Base-by-base conservation (phyloP, 2,113 vertebrate genomes). In the Parotia lawesii region DNA sequence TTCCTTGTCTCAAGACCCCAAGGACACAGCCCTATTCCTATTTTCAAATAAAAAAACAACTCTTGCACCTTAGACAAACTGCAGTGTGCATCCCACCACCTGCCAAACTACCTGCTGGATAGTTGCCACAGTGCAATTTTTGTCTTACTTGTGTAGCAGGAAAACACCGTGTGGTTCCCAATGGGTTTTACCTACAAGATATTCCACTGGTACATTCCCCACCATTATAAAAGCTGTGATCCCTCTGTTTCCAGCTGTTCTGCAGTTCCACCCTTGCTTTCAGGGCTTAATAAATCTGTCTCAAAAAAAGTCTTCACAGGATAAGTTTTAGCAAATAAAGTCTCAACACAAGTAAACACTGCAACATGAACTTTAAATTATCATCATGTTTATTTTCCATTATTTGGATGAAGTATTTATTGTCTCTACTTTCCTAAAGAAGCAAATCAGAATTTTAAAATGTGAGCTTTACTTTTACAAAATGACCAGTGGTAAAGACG, bases 271-370 rank as follows among this genome's bases (percentile, higher is more conserved):
- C 11, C 14, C 31, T 5, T 77, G 12, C 54, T 90, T 90, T 69
- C 37, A 86, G 53, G 44, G 15, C 21, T 90, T 81, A 71, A 56
- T 77, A 85, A 71, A 21, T 65, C 24, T 47, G 17, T 40, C 61
- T 73, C 17, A 65, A 67, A 71, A 75, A 47, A 67, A 33, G 29
- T 24, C 4, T 2, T 53, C 37, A 35, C 33, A 71, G 42, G n/a
- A 40, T 88, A 20, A 60, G 28, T 81, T 90, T 64, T 74, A 85
- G 21, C 72, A 94, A 93, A 85, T 66, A 92, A 72, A 93, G 7
- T 88, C 89, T 81, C 53, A 75, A 57, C 23, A 51, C 25, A 92
- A 84, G 91, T 94, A 90, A 92, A 90, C 76, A 81, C 23, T 61
- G 65, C 45, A 80, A 78, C 65, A 85, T 67, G 38, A 85, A 85